phyloP scores from a whole-genome alignment of 2,888 invertebrate genomes.

The Ceriagrion tenellum region DNA sequence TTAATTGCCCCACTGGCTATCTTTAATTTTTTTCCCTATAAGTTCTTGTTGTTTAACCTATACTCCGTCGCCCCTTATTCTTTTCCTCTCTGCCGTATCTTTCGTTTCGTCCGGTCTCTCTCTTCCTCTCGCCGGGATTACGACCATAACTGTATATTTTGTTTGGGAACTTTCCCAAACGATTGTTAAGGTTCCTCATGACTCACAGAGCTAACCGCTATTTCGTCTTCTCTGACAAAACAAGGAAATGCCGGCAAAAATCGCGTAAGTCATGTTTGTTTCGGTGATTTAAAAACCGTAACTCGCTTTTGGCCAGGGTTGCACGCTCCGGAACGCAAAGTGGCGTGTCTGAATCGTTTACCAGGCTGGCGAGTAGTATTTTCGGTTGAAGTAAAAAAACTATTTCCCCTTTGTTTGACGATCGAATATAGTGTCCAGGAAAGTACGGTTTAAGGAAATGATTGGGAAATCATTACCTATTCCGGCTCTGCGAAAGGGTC shows the following conservation, averaged over 20 bases:
- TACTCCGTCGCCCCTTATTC: background rate
- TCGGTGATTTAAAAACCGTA: background rate
- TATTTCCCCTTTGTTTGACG: background rate
- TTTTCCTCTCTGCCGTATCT: background rate
- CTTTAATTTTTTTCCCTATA: background rate
- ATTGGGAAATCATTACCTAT: too few relatives aligned
- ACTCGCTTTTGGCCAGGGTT: background rate
- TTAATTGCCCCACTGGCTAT: background rate
- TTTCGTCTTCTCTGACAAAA: background rate
- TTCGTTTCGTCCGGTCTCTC: background rate
- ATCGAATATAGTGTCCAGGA: too few relatives aligned
- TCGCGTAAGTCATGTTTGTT: conserved; percentile 1
- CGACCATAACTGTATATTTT: conserved; percentile 22
- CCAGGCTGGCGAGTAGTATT: background rate
- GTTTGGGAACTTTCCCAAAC: conserved; percentile 35
- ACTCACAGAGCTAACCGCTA: conserved; percentile 9
- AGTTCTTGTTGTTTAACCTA: background rate
- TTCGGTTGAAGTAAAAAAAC: background rate
- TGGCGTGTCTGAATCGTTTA: background rate
- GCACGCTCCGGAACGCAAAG: background rate
- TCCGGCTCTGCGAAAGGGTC: too few relatives aligned
- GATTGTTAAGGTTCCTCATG: background rate
- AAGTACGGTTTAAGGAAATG: too few relatives aligned
- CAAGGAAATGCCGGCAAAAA: background rate
- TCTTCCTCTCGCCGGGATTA: background rate